Evolutionary conservation across 2,113 vertebrate species (phyloP).

Genomic region (Elephas maximus): DNA sequence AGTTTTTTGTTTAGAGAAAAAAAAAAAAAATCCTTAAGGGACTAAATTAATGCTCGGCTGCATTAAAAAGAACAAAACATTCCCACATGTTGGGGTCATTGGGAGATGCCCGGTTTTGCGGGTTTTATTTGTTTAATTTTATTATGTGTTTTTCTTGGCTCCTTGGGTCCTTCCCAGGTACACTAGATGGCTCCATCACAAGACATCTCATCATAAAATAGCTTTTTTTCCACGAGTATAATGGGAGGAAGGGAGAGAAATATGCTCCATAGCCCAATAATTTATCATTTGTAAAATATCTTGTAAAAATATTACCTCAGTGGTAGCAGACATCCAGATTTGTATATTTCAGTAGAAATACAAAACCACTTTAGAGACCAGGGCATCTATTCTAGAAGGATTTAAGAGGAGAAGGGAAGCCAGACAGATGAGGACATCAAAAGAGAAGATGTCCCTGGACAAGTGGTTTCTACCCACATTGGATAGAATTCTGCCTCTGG

Average conservation of each 20-base stretch:
- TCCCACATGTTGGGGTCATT: constrained; percentile 84
- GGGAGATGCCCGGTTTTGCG: constrained; percentile 87
- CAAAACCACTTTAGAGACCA: constrained; percentile 67
- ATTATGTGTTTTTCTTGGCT: constrained; percentile 77
- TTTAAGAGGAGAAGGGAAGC: not conserved
- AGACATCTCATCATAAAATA: constrained; percentile 82
- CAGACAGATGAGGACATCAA: not conserved
- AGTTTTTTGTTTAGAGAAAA: constrained; percentile 84
- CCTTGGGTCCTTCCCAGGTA: constrained; percentile 69
- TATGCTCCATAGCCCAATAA: not conserved
- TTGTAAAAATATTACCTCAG: constrained; percentile 63
- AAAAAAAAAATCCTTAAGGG: constrained; percentile 76
- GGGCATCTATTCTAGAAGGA: constrained; percentile 16
- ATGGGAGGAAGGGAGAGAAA: constrained; percentile 3
- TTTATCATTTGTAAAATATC: constrained; percentile 58
- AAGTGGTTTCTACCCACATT: not conserved
- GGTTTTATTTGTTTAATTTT: constrained; percentile 85
- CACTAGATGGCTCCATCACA: constrained; percentile 59
- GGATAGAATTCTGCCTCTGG: constrained; percentile 12
- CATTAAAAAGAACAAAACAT: constrained; percentile 86
- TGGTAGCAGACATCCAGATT: constrained; percentile 51
- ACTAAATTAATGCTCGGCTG: constrained; percentile 85
- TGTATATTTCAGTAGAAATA: constrained; percentile 16
- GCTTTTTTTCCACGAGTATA: constrained; percentile 7
- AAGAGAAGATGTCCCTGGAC: not conserved